phyloP scores from a whole-genome alignment of 1,140 invertebrate genomes.

The Coptotermes formosanus region DNA sequence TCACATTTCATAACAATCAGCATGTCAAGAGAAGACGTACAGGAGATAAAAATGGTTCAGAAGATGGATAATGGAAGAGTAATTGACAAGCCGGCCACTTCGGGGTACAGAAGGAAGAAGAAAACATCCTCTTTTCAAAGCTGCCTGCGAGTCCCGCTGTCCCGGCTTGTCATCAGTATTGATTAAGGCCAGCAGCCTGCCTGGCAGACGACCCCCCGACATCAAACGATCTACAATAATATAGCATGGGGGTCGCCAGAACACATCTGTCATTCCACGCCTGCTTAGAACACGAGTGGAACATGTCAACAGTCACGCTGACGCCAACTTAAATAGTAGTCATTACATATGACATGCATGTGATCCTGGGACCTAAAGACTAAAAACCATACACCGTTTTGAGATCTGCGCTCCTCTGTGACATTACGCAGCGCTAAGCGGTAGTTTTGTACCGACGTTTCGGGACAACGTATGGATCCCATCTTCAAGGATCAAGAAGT shows the following conservation, averaged over 20 bases:
- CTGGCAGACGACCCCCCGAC: not conserved
- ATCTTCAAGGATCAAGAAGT: too few relatives aligned
- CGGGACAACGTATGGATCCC: too few relatives aligned
- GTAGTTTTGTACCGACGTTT: too few relatives aligned
- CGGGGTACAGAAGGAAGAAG: not conserved
- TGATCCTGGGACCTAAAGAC: too few relatives aligned
- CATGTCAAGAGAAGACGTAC: not conserved
- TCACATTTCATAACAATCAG: not conserved
- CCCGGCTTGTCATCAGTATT: not conserved
- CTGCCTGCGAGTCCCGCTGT: not conserved
- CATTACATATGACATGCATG: too few relatives aligned
- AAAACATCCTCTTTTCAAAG: constrained; percentile 8
- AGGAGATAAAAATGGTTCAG: not conserved
- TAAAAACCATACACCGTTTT: too few relatives aligned
- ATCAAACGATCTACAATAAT: constrained; percentile 13
- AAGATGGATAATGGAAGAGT: not conserved
- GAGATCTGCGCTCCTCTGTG: too few relatives aligned
- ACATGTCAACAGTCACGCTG: not conserved
- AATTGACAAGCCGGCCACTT: not conserved
- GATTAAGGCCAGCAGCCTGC: not conserved
- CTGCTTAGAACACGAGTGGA: not conserved
- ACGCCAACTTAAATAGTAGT: too few relatives aligned
- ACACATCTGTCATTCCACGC: not conserved
- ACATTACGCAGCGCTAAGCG: too few relatives aligned
- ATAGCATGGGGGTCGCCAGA: not conserved